These are phyloP conservation scores for Drosophila stalkeri DNA, from an alignment of 2,888 invertebrate genomes.

Conservation along the genomic window DNA sequence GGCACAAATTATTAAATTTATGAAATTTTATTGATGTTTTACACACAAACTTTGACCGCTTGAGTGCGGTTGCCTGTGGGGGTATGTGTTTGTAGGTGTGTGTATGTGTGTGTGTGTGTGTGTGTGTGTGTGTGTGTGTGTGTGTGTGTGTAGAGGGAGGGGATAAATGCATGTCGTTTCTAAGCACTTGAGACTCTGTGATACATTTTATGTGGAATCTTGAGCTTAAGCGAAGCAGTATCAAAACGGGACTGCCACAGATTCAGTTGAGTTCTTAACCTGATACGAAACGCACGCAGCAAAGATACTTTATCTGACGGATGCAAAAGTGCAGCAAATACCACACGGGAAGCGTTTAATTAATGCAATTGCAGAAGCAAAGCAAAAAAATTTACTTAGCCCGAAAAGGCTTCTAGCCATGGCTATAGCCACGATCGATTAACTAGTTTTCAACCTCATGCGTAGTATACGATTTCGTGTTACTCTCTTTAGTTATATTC, in stretches of 20 bases:
- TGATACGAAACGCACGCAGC: conserved; percentile 57
- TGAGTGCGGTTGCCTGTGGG: conserved; percentile 38
- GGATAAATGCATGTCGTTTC: conserved; percentile 37
- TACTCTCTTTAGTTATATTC: conserved; percentile 10
- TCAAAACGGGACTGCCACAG: conserved; percentile 34
- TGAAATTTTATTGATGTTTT: conserved; percentile 76
- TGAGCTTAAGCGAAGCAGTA: conserved; percentile 62
- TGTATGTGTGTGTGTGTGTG: conserved; percentile 15
- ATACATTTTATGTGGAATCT: conserved; percentile 66
- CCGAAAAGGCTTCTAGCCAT: conserved; percentile 22
- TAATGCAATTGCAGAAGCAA: conserved; percentile 45
- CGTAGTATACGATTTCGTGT: conserved; percentile 33
- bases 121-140: conserved; percentile 14
- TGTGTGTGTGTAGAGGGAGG: conserved; percentile 18
- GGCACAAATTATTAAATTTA: conserved; percentile 75
- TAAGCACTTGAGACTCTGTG: conserved; percentile 61
- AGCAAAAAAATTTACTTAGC: conserved; percentile 10
- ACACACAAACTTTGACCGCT: conserved; percentile 75
- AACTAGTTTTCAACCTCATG: conserved; percentile 23
- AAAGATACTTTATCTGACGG: conserved; percentile 29
- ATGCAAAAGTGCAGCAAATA: conserved; percentile 29
- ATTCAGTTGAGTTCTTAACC: conserved; percentile 70
- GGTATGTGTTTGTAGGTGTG: conserved; percentile 12
- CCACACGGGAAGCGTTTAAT: conserved; percentile 52
- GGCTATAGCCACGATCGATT: conserved; percentile 29